Conservation (phyloP, 2,797 vertebrate genomes). For the Rhinoraja longicauda region DNA sequence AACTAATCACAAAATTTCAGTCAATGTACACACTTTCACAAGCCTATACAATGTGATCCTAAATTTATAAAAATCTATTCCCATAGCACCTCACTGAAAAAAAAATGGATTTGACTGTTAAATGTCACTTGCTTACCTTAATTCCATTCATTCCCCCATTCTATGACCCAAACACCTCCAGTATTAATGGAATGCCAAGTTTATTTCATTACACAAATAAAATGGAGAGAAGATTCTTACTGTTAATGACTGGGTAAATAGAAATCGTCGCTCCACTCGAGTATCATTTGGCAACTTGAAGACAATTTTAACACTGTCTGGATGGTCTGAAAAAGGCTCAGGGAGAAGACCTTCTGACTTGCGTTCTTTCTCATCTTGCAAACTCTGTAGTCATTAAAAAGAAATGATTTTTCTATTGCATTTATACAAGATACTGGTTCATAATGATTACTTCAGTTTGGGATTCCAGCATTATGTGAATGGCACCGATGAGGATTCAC, state of each 20-base stretch:
- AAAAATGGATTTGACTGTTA: neutral
- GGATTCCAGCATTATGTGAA: neutral
- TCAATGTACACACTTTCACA: neutral
- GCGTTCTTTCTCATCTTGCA: conserved; percentile 93
- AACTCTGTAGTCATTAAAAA: conserved; percentile 63
- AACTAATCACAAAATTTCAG: neutral
- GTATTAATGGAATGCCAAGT: neutral
- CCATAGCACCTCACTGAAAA: neutral
- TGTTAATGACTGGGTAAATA: conserved; percentile 87
- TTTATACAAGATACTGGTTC: neutral
- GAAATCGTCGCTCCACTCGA: conserved; percentile 90
- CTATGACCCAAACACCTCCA: too few relatives aligned
- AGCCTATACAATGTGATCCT: neutral
- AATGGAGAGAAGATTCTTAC: conserved; percentile 58
- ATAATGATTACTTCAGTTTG: neutral
- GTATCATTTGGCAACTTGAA: conserved; percentile 97
- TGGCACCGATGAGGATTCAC: neutral
- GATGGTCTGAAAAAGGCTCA: conserved; percentile 83
- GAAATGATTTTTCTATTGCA: neutral
- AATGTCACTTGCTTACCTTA: neutral
- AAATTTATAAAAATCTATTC: neutral
- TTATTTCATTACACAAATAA: neutral
- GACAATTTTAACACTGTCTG: conserved; percentile 91
- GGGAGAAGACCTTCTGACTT: conserved; percentile 89
- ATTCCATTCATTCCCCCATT: too few relatives aligned